These are phyloP conservation scores for Trichopoda pennipes DNA, from an alignment of 2,888 invertebrate species.

Conservation along the genomic window DNA sequence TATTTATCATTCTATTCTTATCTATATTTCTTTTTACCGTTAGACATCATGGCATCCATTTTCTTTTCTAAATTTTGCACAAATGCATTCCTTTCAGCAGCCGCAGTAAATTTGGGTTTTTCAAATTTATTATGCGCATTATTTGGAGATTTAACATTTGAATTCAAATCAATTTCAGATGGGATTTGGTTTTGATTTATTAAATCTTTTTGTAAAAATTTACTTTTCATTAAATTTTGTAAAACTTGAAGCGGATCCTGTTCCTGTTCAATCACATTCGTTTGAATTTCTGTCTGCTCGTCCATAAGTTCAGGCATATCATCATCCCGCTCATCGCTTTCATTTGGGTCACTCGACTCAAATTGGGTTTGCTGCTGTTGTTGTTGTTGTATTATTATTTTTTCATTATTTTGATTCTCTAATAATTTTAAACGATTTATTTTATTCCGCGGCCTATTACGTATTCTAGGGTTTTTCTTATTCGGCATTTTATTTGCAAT, in stretches of 20 bases:
- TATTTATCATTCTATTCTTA: background rate
- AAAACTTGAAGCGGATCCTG: constrained; percentile 70
- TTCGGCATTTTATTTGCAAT: constrained; percentile 69
- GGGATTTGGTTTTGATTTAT: background rate
- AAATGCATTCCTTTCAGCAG: constrained; percentile 69
- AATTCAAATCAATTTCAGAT: constrained; percentile 10
- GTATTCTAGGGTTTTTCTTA: constrained; percentile 74
- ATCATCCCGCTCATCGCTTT: constrained; percentile 24
- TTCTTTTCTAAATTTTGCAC: constrained; percentile 71
- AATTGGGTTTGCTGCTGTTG: background rate
- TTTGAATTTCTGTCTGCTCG: constrained; percentile 14
- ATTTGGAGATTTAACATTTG: constrained; percentile 13
- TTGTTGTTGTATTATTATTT: background rate
- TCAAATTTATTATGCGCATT: constrained; percentile 32
- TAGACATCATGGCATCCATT: constrained; percentile 69
- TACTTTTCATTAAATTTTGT: constrained; percentile 73
- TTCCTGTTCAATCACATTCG: background rate
- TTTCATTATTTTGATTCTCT: constrained; percentile 37
- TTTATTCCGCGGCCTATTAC: constrained; percentile 76
- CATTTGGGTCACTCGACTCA: constrained; percentile 7
- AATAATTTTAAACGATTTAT: constrained; percentile 70
- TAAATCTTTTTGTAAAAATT: constrained; percentile 69
- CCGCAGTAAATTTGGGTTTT: constrained; percentile 50
- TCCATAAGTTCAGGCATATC: constrained; percentile 51
- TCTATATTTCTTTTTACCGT: constrained; percentile 61